Evolutionary conservation across 1,140 invertebrate genomes (phyloP), one percentile per base, ranked within the genome.

Genomic region (Drosophila nasuta): DNA sequence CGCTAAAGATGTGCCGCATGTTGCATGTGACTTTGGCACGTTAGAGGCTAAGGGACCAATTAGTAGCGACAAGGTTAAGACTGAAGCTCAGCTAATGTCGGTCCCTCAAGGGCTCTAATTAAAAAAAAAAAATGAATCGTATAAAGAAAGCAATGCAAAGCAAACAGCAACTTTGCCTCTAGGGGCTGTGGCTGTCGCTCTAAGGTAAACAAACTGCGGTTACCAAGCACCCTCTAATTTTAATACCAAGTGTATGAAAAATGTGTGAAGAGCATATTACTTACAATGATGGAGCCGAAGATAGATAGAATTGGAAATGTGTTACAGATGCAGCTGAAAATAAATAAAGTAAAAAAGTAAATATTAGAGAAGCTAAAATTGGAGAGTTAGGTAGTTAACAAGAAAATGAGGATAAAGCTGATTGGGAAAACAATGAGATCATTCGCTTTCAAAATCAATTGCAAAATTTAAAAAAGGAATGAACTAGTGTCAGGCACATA

Each of bases 51-150:
- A 52, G 72, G 56, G 49, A 56, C 81, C 82, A 88, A 89, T 89
- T 89, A 81, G 77, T 85, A 74, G 83, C 83, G 80, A 89, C 83
- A 88, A 88, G 83, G 83, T 85, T 89, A 88, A 81, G 80, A 75
- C 49, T 68, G 17, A 30, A 70, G 72, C 60, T 38, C 11, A 65
- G 69, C 80, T 71, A 79, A 87, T 79, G 60, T 69, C 68, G 58
- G 71, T 41, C 17, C 35, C 20, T 62, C 64, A 51, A 54, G 56
- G 43, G 46, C 54, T 46, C 45, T 62, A 51, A 64, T 65, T 66
- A 65, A 66, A 71, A 69, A 52, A 17, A 41, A 41, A 41, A 25
- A 25, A 3, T 25, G 20, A 25, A 57, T 1, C 30, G 2, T 17
- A 48, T 8, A 48, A 20, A 6, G 10, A 10, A 38, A 10, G 7